phyloP scores from a whole-genome alignment of 2,797 vertebrate species.

The Notamacropus eugenii region DNA sequence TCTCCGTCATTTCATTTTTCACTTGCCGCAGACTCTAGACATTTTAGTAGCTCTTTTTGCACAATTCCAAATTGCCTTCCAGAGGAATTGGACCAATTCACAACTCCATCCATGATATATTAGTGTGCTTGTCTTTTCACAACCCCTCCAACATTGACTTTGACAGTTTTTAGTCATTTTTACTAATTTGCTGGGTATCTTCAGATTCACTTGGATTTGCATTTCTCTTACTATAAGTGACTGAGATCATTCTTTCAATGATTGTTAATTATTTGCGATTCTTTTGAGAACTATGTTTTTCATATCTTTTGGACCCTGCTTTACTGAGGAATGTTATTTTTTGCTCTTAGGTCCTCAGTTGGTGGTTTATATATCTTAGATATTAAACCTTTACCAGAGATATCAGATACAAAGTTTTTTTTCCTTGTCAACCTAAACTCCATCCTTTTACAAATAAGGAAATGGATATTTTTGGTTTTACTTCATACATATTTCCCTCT shows the following conservation, averaged over 20 bases:
- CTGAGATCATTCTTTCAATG: not conserved
- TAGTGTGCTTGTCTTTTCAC: not conserved
- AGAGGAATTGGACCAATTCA: not conserved
- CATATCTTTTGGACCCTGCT: not conserved
- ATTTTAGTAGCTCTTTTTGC: not conserved
- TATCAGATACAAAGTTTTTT: not conserved
- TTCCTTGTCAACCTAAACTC: not conserved
- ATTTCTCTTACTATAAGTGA: not conserved
- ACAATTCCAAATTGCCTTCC: not conserved
- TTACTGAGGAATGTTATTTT: not conserved
- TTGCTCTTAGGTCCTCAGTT: not conserved
- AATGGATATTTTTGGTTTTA: not conserved
- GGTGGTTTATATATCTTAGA: not conserved
- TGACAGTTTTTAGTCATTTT: not conserved
- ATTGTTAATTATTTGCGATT: not conserved
- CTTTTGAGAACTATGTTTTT: not conserved
- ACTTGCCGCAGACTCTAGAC: not conserved
- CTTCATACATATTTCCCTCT: not conserved
- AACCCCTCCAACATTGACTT: not conserved
- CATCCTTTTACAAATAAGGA: not conserved
- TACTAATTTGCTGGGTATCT: not conserved
- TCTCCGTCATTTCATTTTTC: not conserved
- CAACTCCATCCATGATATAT: not conserved
- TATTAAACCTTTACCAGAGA: not conserved
- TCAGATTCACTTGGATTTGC: not conserved